phyloP scores from a whole-genome alignment of 2,113 vertebrate genomes.

The Myiopsitta monachus region DNA sequence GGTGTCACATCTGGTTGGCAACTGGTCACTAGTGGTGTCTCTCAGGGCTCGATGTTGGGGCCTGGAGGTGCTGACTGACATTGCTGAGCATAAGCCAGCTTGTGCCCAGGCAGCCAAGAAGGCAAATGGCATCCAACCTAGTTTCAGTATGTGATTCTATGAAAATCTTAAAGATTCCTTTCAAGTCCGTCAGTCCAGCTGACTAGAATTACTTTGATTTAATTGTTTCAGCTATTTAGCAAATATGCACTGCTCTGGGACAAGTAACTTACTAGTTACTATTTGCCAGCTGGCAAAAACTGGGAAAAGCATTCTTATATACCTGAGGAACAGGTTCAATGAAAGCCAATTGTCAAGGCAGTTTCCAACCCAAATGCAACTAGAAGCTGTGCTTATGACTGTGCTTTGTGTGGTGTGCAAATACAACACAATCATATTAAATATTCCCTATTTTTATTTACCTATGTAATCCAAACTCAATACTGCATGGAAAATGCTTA shows the following conservation, averaged over 20 bases:
- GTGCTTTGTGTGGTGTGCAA: neutral
- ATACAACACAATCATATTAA: neutral
- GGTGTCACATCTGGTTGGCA: neutral
- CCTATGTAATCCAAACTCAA: neutral
- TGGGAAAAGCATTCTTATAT: slow-evolving; percentile 38
- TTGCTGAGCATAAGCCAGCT: neutral
- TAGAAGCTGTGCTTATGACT: neutral
- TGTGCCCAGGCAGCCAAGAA: neutral
- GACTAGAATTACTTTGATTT: slow-evolving; percentile 33
- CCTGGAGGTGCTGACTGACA: neutral
- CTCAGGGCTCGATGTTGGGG: neutral
- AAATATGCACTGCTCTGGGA: slow-evolving; percentile 11
- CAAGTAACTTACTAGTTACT: slow-evolving; percentile 43
- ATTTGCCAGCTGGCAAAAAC: slow-evolving; percentile 32
- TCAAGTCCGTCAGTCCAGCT: neutral
- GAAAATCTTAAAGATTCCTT: neutral
- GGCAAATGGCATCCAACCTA: neutral
- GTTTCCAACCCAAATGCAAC: slow-evolving; percentile 41
- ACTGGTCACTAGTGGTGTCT: neutral
- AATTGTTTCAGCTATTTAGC: neutral
- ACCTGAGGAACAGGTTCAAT: neutral
- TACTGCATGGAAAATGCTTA: neutral
- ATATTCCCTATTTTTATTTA: neutral
- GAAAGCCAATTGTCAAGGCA: slow-evolving; percentile 16
- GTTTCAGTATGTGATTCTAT: neutral